Base-by-base conservation (phyloP, 2,888 invertebrate species). In the Campopleginae sp. region DNA sequence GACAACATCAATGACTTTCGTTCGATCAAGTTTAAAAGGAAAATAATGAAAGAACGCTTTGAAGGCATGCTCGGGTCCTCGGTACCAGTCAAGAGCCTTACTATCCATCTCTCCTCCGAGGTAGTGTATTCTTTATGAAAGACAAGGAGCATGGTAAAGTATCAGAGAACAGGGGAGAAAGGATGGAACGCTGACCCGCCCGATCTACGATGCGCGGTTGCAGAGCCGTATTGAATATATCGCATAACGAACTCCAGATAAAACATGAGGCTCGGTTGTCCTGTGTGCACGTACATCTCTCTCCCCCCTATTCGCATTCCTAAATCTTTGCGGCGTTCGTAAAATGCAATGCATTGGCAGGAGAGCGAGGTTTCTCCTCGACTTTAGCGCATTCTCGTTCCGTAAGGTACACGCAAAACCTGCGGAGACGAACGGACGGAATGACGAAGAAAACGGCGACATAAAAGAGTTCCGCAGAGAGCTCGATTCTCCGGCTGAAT, bases 191-290 rank as follows among this genome's bases (percentile, higher is more conserved):
- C 46, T 75, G 80, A 66, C 65, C 80, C 74, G 54, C 80, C 80
- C 80, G 74, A 80, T 75, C 44, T n/a, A 38, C 31, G 14, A 33
- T 27, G 71, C 19, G 5, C 58, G 33, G n/a, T 44, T 80, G 70
- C 46, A 23, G 46, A 44, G 70, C 33, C 44, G 31, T 78, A 68
- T 58, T n/a, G 68, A 68, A 70, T 78, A 66, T 14, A 51, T 51
- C 86, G 89, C 89, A 89, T 92, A 92, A 92, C 91, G 92, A 92
- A 92, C 89, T 90, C 91, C 89, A 88, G 91, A 90, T 91, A 90
- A 91, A 92, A 91, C 91, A 91, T 89, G 91, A 89, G 89, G 87
- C 87, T 88, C 88, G 86, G 75, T 86, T 87, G 89, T 82, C 80
- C 58, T 51, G 63, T 65, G 61, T 42, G 80, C 76, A 19, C 74